Conservation (phyloP, 2,888 invertebrate species). For the Mythimna pallens region DNA sequence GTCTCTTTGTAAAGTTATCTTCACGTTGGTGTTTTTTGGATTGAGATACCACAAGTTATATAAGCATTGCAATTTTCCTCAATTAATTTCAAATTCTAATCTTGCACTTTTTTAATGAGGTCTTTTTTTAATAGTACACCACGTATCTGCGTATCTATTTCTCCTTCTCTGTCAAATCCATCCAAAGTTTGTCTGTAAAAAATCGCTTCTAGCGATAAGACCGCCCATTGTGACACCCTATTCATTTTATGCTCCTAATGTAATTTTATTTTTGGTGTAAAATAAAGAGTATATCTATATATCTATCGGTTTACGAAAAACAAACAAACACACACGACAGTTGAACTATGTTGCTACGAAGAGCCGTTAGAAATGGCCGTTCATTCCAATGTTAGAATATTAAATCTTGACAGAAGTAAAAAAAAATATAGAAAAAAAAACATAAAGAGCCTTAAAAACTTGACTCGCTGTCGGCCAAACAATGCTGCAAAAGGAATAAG, state of each 20-base stretch:
- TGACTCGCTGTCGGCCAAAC: slow-evolving; percentile 1
- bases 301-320: no score
- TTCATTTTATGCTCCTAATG: no score
- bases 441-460: neutral
- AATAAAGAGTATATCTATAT: no score
- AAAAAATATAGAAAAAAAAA: neutral
- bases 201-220: no score
- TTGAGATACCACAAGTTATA: neutral
- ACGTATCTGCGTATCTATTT: no score
- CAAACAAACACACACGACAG: no score
- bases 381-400: neutral
- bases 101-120: neutral
- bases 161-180: no score
- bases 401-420: neutral
- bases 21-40: neutral
- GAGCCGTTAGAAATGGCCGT: neutral
- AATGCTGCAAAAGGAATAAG: slow-evolving; percentile 41
- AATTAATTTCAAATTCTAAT: neutral
- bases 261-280: no score
- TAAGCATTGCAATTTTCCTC: neutral
- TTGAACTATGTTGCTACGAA: no score
- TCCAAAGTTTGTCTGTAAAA: no score
- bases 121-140: no score
- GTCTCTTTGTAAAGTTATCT: neutral
- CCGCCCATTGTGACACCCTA: no score